These are phyloP conservation scores for Scaptomyza graminum DNA, from an alignment of 1,140 invertebrate species.

Conservation along the genomic window DNA sequence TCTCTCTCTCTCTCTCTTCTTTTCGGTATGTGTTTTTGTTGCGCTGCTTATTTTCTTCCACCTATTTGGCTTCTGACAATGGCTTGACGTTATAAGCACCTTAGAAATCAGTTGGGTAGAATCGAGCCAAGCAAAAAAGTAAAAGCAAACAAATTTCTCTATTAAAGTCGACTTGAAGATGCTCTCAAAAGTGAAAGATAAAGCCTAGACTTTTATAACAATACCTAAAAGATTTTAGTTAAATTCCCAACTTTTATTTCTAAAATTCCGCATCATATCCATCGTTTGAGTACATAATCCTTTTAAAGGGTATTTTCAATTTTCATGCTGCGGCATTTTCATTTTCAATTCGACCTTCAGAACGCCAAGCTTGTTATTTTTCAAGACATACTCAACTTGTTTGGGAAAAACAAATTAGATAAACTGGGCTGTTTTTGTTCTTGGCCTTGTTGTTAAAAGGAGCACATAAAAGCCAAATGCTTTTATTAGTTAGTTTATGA, in stretches of 20 bases:
- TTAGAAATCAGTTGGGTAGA: conserved; percentile 50
- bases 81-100: conserved; percentile 46
- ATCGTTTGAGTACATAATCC: too few species aligned
- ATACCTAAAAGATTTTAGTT: neutral
- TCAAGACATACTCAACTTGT: neutral
- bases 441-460: neutral
- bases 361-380: conserved; percentile 23
- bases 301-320: conserved; percentile 28
- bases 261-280: too few species aligned
- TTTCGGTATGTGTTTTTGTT: conserved; percentile 12
- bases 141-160: conserved; percentile 13
- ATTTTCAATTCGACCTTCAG: conserved; percentile 46
- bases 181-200: neutral
- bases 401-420: conserved; percentile 39
- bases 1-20: neutral
- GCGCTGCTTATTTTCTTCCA: conserved; percentile 44
- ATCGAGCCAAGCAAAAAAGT: conserved; percentile 12
- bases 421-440: conserved; percentile 20
- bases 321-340: conserved; percentile 46
- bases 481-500: conserved; percentile 30
- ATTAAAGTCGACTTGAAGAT: neutral
- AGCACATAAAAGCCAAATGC: neutral
- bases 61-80: conserved; percentile 50
- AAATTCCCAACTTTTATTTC: too few species aligned
- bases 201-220: neutral